Base-by-base conservation (phyloP, 2,888 invertebrate species). In the Cabera pusaria region DNA sequence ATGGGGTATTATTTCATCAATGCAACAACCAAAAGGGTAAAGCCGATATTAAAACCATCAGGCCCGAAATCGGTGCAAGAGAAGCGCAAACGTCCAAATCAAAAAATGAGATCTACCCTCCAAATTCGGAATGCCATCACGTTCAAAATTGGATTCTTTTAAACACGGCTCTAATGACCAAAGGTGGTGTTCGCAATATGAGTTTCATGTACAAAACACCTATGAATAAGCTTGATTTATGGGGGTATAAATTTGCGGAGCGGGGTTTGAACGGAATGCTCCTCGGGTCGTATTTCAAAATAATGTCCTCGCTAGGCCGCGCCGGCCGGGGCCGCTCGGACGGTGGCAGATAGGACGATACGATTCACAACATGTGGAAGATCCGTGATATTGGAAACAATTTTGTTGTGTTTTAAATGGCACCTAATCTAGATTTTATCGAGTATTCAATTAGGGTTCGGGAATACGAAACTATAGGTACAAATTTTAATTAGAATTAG, bases 141-240 rank as follows among this genome's bases (percentile, higher is more conserved):
- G 11, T 16, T 9, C 22, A 2, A 21, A 29, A 29, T 29, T 21
- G 29, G 20, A 5, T 21, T 31, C 22, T 33, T 25, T 33, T 32
- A 18, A 24, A 32, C 24, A 24, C 24, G 18, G n/a, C 6, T 22
- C 41, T 56, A 58, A 58, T 59, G 59, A 55, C 56, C 55, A 35
- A 35, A 45, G 44, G 53, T 34, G 28, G 28, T 19, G 36, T 28
- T 35, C 38, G 64, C 29, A 35, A 28, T 22, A 25, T 22, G 34
- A 35, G 35, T 20, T 59, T 53, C 61, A 49, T 58, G 65, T 62
- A 63, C 68, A 67, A 66, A 69, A 70, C 64, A 65, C 65, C 60
- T 68, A 69, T 70, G 70, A 72, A 70, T 70, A 67, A 65, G 51
- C 57, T 51, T 72, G 72, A 74, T 74, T 72, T 73, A 73, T 59